Percentiles rank a stretch among this genome's conserved stretches.
These are phyloP conservation scores for Thamnophis sirtalis DNA, from an alignment of 2,113 vertebrate genomes.

Conservation along the genomic window DNA sequence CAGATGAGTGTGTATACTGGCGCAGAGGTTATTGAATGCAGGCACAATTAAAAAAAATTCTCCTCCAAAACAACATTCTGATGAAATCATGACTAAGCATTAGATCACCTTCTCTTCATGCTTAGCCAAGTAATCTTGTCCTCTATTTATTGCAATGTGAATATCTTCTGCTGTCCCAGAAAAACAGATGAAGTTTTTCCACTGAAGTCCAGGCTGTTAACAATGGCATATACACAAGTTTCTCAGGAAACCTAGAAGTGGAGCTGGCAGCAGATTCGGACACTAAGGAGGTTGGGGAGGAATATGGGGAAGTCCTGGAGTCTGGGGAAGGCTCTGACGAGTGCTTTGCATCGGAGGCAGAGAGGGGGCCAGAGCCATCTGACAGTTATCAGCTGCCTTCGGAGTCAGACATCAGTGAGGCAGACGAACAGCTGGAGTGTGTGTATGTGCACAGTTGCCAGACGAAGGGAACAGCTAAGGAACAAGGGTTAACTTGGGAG, in stretches of 20 bases:
- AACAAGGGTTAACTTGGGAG: too few species aligned
- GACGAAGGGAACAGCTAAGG: too few species aligned
- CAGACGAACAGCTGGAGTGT: too few species aligned
- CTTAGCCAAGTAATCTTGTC: neutral
- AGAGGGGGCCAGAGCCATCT: too few species aligned
- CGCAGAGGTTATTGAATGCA: neutral
- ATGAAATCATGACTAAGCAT: conserved; percentile 11
- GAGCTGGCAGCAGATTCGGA: too few species aligned
- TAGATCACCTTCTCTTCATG: neutral
- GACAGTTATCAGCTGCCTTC: too few species aligned
- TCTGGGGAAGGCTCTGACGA: too few species aligned
- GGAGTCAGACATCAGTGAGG: too few species aligned
- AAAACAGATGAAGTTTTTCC: neutral
- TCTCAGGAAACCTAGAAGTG: neutral
- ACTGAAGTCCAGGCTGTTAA: neutral
- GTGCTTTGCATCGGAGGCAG: too few species aligned
- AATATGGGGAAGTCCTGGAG: too few species aligned
- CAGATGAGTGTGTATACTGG: neutral
- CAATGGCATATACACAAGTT: neutral
- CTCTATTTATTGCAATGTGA: neutral
- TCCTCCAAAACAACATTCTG: neutral
- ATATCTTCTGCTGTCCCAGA: neutral
- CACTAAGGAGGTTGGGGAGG: too few species aligned
- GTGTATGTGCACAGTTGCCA: too few species aligned
- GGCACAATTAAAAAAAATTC: neutral